phyloP scores from a whole-genome alignment of 2,888 invertebrate species.

The Amiota communis region DNA sequence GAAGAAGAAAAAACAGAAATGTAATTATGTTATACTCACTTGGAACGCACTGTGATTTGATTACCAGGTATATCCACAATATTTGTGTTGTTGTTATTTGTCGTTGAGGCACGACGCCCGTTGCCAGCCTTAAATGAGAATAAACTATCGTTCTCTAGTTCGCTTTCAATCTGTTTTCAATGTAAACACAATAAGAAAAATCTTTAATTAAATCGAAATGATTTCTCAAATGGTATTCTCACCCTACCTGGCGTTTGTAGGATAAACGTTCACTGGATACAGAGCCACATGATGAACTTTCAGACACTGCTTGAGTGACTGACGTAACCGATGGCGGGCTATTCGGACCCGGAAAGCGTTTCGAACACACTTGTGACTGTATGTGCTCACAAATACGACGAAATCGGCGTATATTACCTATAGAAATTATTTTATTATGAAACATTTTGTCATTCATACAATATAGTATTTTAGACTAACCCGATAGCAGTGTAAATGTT shows the following conservation, averaged over 20 bases:
- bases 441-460: not conserved
- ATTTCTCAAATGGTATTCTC: not conserved
- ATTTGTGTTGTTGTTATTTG: conserved; percentile 73
- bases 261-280: conserved; percentile 73
- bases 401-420: conserved; percentile 95
- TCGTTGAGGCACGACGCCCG: conserved; percentile 72
- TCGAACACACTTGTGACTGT: conserved; percentile 84
- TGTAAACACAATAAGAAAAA: conserved; percentile 21
- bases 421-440: not conserved
- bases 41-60: conserved; percentile 73
- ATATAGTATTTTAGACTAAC: conserved; percentile 74
- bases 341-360: conserved; percentile 74
- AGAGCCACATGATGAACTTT: conserved; percentile 73
- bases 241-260: conserved; percentile 71
- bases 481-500: conserved; percentile 94
- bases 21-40: conserved; percentile 58
- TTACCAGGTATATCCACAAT: conserved; percentile 69
- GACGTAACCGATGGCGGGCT: conserved; percentile 72
- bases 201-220: not conserved
- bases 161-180: conserved; percentile 70
- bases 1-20: too few species aligned
- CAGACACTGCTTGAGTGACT: conserved; percentile 74
- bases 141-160: conserved; percentile 71
- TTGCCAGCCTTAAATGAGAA: conserved; percentile 72
- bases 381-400: conserved; percentile 97